phyloP scores from a whole-genome alignment of 2,888 invertebrate species.

The Aphrophora alni region DNA sequence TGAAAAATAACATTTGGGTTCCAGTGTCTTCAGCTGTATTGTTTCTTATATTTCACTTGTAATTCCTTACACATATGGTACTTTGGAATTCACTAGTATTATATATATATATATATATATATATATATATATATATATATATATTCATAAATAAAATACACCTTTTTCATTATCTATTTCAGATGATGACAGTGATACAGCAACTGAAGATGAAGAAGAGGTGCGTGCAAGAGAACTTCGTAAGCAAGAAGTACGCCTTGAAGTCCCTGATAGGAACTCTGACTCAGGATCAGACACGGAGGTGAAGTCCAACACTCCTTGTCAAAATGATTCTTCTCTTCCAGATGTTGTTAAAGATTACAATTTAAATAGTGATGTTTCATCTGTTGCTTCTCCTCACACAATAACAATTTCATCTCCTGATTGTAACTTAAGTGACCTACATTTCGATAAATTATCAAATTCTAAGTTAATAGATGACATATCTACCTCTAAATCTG shows the following conservation, averaged over 20 bases:
- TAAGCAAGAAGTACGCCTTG: constrained; percentile 70
- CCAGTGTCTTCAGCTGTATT: no score
- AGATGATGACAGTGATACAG: constrained; percentile 73
- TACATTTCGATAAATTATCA: not conserved
- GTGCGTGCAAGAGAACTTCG: constrained; percentile 70
- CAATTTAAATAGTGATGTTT: not conserved
- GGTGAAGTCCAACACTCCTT: constrained; percentile 61
- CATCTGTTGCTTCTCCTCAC: not conserved
- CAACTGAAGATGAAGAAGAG: constrained; percentile 75
- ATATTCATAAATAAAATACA: no score
- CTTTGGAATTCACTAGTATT: no score
- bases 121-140: no score
- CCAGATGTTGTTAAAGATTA: constrained; percentile 23
- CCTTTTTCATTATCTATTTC: constrained; percentile 53
- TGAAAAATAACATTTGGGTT: no score
- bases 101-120: no score
- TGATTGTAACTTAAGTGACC: not conserved
- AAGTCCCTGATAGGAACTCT: constrained; percentile 65
- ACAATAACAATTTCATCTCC: not conserved
- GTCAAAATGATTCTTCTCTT: not conserved
- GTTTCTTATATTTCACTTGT: no score
- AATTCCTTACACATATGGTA: no score
- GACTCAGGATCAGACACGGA: constrained; percentile 75
- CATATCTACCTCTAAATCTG: not conserved
- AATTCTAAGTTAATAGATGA: not conserved